phyloP scores from a whole-genome alignment of 53 echinoderm and acorn worm genomes.

The Echinometra lucunter region DNA sequence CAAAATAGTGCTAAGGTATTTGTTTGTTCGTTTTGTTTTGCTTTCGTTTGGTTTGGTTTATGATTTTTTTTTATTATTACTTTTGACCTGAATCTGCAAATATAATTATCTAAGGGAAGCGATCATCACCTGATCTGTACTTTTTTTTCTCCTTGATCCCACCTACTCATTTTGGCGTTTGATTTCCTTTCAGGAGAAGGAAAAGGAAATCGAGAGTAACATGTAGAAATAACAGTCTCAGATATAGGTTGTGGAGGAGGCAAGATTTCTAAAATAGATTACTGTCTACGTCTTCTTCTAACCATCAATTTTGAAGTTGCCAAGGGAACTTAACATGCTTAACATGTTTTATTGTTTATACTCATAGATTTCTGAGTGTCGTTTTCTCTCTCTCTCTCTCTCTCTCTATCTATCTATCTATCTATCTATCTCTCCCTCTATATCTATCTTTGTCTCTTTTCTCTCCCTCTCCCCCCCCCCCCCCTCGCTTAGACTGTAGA shows the following conservation, averaged over 20 bases:
- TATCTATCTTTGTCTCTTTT: not conserved
- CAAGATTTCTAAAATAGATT: slow-evolving; percentile 38
- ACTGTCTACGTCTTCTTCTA: not conserved
- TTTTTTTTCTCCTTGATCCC: slow-evolving; percentile 33
- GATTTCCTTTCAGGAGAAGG: not conserved
- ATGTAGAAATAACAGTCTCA: slow-evolving; percentile 16
- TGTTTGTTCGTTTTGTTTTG: too few relatives aligned
- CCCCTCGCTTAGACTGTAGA: not conserved
- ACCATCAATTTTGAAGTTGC: not conserved
- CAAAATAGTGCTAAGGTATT: not conserved
- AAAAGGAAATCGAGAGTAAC: slow-evolving; percentile 42
- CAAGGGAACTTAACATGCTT: too few relatives aligned
- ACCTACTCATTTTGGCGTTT: slow-evolving; percentile 57
- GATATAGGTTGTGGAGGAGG: slow-evolving; percentile 44
- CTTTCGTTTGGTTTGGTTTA: too few relatives aligned
- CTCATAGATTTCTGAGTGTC: not conserved
- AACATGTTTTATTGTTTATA: too few relatives aligned
- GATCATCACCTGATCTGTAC: not conserved
- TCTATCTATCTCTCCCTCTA: too few relatives aligned
- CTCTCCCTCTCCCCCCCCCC: not conserved
- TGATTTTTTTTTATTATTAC: not conserved
- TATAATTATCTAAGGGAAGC: not conserved
- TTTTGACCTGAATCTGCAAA: not conserved
- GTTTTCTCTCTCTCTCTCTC: not conserved
- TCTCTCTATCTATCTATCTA: not conserved